Evolutionary conservation across 2,797 vertebrate genomes (phyloP).

Genomic region (Esox lucius): DNA sequence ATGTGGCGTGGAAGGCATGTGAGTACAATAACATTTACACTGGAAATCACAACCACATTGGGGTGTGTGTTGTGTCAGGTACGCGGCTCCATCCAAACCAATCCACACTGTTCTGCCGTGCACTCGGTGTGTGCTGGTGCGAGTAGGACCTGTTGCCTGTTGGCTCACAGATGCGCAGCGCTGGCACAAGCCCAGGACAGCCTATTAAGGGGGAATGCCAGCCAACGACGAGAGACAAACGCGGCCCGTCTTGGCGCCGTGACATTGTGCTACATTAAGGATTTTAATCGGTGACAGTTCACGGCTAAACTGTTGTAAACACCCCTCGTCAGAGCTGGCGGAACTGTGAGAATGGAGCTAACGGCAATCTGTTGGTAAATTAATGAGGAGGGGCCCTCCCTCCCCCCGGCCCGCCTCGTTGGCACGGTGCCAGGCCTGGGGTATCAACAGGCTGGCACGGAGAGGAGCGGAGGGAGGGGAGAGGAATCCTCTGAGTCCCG

Average conservation of each 20-base stretch:
- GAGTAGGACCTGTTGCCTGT: slow-evolving; percentile 73
- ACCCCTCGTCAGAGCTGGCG: slow-evolving; percentile 51
- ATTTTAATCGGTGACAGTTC: slow-evolving; percentile 70
- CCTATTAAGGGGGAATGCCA: slow-evolving; percentile 66
- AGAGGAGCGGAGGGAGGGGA: neutral
- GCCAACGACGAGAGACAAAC: slow-evolving; percentile 54
- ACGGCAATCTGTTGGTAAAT: slow-evolving; percentile 74
- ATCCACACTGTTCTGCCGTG: slow-evolving; percentile 17
- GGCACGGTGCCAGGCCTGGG: slow-evolving; percentile 77
- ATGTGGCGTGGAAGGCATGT: slow-evolving; percentile 64
- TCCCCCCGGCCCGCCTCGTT: slow-evolving; percentile 44
- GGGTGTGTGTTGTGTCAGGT: slow-evolving; percentile 61
- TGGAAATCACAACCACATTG: slow-evolving; percentile 85
- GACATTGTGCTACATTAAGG: slow-evolving; percentile 67
- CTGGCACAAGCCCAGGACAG: slow-evolving; percentile 71
- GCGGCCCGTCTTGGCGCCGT: slow-evolving; percentile 43
- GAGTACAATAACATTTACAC: slow-evolving; percentile 77
- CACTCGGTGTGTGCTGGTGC: slow-evolving; percentile 4
- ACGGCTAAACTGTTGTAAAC: slow-evolving; percentile 73
- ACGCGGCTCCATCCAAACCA: slow-evolving; percentile 52
- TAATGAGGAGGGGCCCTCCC: slow-evolving; percentile 67
- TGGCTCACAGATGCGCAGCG: slow-evolving; percentile 41
- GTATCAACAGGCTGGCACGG: slow-evolving; percentile 67
- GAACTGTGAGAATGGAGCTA: slow-evolving; percentile 66
- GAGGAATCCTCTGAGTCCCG: neutral